Conservation (phyloP, 1,140 invertebrate species). For the Drosophila sechellia region DNA sequence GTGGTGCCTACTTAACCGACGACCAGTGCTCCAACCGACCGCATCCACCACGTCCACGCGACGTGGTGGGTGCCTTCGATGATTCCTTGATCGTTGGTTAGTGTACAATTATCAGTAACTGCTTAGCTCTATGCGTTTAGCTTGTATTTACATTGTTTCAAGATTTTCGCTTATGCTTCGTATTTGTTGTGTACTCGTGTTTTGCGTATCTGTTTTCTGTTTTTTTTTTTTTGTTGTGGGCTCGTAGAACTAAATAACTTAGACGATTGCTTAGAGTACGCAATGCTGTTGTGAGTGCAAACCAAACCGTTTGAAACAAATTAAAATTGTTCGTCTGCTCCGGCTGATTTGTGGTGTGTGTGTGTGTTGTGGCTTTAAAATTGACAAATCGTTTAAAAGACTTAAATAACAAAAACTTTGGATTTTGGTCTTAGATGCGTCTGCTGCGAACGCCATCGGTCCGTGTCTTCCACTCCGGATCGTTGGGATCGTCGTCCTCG, state of each 20-base stretch:
- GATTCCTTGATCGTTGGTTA: conserved; percentile 14
- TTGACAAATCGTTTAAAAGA: conserved; percentile 45
- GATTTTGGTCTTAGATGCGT: conserved; percentile 48
- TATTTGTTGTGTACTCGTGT: conserved; percentile 10
- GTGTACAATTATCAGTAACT: conserved; percentile 35
- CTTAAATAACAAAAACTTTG: conserved; percentile 64
- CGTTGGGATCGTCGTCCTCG: conserved; percentile 90
- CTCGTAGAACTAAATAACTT: conserved; percentile 78
- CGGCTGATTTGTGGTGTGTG: conserved; percentile 24
- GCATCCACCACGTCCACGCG: conserved; percentile 13
- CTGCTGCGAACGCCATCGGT: conserved; percentile 45
- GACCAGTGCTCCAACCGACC: conserved; percentile 23
- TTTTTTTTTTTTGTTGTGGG: conserved; percentile 9
- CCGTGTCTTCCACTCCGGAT: conserved; percentile 89
- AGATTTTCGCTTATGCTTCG: conserved; percentile 29
- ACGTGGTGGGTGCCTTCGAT: conserved; percentile 36
- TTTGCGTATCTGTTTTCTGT: conserved; percentile 4
- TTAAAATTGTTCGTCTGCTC: conserved; percentile 52
- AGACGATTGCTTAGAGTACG: conserved; percentile 53
- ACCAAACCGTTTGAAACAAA: conserved; percentile 66
- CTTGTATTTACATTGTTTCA: conserved; percentile 66
- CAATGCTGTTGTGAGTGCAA: conserved; percentile 43
- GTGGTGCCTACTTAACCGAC: conserved; percentile 11
- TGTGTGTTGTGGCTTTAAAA: conserved; percentile 26
- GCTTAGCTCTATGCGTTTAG: conserved; percentile 36